Percentiles rank a stretch among this genome's conserved stretches.
These are phyloP conservation scores for Norana najaformis DNA, from an alignment of 2,888 invertebrate species.

Conservation along the genomic window DNA sequence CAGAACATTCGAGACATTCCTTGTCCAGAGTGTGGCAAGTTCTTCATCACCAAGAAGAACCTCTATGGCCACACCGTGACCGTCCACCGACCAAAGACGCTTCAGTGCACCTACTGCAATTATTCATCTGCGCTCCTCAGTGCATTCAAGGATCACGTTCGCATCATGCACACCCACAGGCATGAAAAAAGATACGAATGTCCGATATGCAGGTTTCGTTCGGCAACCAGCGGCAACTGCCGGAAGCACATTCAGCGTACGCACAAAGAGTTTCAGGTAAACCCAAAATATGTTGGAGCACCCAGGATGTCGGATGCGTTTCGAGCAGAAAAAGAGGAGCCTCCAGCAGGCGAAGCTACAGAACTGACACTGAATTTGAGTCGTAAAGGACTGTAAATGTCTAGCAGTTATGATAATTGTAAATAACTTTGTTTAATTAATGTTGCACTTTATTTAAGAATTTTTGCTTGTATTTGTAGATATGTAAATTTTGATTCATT, in stretches of 20 bases:
- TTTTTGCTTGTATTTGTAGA: neutral
- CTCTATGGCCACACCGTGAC: constrained; percentile 42
- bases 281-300: constrained; percentile 30
- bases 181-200: constrained; percentile 51
- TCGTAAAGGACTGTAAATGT: neutral
- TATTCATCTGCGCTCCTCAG: constrained; percentile 40
- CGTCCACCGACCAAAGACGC: constrained; percentile 47
- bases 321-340: neutral
- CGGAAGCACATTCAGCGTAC: constrained; percentile 51
- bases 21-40: constrained; percentile 37
- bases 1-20: constrained; percentile 36
- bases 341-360: neutral
- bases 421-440: neutral
- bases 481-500: neutral
- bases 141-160: constrained; percentile 50
- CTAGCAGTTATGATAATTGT: neutral
- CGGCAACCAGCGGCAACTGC: constrained; percentile 52
- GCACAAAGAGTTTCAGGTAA: constrained; percentile 48
- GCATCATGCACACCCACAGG: constrained; percentile 51
- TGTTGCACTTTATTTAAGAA: neutral
- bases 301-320: neutral
- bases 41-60: constrained; percentile 36
- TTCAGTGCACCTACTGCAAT: constrained; percentile 49
- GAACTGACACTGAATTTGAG: constrained; percentile 7
- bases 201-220: constrained; percentile 50